A percentile compares a stretch with the other conserved stretches of the same genome.
These are phyloP conservation scores for Ploceus nigricollis DNA, from an alignment of 2,113 vertebrate genomes.

Conservation along the genomic window DNA sequence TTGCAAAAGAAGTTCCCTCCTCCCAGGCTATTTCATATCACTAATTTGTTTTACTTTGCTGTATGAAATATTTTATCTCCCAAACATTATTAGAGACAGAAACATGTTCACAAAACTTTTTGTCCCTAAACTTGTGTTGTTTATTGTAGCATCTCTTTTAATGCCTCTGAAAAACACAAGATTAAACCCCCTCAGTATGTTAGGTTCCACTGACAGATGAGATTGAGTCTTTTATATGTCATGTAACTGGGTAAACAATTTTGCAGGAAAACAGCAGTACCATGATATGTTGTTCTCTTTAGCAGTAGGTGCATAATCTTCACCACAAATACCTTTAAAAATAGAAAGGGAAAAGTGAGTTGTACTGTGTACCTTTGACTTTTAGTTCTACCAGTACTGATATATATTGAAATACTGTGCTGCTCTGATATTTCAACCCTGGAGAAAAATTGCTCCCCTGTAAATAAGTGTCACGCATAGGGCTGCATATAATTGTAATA, in stretches of 20 bases:
- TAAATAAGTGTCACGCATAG: not conserved
- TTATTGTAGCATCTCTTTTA: not conserved
- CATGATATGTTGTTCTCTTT: not conserved
- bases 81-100: not conserved
- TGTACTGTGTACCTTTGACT: not conserved
- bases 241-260: not conserved
- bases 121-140: not conserved
- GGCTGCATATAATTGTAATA: not conserved
- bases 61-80: not conserved
- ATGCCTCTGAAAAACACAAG: not conserved
- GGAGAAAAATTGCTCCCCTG: not conserved
- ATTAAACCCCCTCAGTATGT: not conserved
- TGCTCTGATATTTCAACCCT: not conserved
- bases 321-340: not conserved
- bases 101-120: not conserved
- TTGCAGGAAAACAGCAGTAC: not conserved
- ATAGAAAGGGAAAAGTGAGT: not conserved
- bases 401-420: not conserved
- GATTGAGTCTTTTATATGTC: not conserved
- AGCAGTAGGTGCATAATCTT: not conserved
- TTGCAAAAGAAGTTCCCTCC: not conserved
- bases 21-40: not conserved
- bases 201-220: not conserved
- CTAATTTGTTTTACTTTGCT: slow-evolving; percentile 10
- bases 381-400: not conserved